These are phyloP conservation scores for Panthera tigris DNA, from an alignment of 2,113 vertebrate species.

Conservation along the genomic window DNA sequence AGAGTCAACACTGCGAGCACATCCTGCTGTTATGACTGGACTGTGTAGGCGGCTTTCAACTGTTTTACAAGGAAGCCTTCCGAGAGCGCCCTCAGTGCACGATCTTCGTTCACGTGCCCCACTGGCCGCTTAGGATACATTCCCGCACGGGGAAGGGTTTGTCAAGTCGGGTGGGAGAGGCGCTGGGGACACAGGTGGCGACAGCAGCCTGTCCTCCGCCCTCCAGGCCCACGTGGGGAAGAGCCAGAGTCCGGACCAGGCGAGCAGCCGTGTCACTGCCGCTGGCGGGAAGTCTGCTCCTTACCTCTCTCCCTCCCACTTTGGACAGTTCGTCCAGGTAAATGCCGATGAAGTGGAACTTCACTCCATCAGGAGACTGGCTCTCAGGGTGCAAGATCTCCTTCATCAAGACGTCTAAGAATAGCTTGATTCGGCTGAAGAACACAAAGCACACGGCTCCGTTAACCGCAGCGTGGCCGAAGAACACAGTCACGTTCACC, in stretches of 20 bases:
- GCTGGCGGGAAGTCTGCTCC: not conserved
- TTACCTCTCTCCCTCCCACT: constrained; percentile 91
- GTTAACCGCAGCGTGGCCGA: accelerated
- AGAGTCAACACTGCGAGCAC: not conserved
- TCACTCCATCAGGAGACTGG: constrained; percentile 86
- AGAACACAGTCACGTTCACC: accelerated
- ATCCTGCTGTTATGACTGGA: accelerated
- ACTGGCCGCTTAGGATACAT: not conserved
- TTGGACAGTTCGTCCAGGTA: constrained; percentile 91
- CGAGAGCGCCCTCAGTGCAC: accelerated
- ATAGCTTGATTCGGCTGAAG: constrained; percentile 81
- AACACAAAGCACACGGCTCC: accelerated
- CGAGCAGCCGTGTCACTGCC: accelerated
- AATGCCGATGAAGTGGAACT: constrained; percentile 90
- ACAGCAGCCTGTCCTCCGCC: accelerated
- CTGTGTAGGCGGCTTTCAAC: not conserved
- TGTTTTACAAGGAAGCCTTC: not conserved
- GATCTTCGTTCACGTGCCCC: not conserved
- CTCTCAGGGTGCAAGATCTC: constrained; percentile 86
- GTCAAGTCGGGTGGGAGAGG: not conserved
- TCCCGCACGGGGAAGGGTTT: not conserved
- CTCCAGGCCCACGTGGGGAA: accelerated
- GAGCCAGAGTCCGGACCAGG: not conserved
- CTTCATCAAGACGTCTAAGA: constrained; percentile 85
- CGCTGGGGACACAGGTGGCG: no score